Evolutionary conservation across 2,888 invertebrate species (phyloP).

Genomic region (Priocnemis perturbator): DNA sequence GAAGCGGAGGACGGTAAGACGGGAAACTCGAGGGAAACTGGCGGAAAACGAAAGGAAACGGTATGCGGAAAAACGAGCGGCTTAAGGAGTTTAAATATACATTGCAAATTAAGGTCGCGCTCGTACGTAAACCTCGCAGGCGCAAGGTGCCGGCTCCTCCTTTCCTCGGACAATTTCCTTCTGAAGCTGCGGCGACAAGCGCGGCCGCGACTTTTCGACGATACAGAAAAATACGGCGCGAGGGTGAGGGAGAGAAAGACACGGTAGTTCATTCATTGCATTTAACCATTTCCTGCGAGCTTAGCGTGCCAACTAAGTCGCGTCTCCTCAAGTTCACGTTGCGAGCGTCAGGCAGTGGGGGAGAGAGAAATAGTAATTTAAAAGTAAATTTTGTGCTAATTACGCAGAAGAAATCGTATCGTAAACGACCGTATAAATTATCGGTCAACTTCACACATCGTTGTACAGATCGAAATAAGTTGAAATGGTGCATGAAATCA

Average conservation of each 20-base stretch:
- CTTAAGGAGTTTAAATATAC: conserved; percentile 66
- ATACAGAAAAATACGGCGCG: too few species aligned
- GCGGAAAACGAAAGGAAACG: conserved; percentile 4
- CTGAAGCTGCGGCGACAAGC: conserved; percentile 14
- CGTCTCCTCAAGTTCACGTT: conserved; percentile 16
- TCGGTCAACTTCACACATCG: too few species aligned
- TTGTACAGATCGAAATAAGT: too few species aligned
- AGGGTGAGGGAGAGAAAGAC: conserved; percentile 1
- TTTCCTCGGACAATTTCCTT: conserved; percentile 24
- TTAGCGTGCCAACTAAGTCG: not conserved
- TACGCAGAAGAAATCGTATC: too few species aligned
- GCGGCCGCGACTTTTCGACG: conserved; percentile 7
- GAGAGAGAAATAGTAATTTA: too few species aligned
- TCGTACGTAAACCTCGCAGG: conserved; percentile 31
- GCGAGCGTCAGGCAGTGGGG: too few species aligned
- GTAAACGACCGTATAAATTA: too few species aligned
- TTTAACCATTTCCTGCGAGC: conserved; percentile 32
- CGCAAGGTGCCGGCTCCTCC: too few species aligned
- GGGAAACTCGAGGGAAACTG: conserved; percentile 20
- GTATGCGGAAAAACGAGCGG: conserved; percentile 49
- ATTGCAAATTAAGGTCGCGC: conserved; percentile 62
- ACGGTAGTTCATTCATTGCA: conserved; percentile 29
- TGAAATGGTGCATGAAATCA: too few species aligned
- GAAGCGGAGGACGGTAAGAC: not conserved
- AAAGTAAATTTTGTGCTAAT: too few species aligned